phyloP scores from a whole-genome alignment of 2,888 invertebrate genomes.

The Odontomyia ornata region DNA sequence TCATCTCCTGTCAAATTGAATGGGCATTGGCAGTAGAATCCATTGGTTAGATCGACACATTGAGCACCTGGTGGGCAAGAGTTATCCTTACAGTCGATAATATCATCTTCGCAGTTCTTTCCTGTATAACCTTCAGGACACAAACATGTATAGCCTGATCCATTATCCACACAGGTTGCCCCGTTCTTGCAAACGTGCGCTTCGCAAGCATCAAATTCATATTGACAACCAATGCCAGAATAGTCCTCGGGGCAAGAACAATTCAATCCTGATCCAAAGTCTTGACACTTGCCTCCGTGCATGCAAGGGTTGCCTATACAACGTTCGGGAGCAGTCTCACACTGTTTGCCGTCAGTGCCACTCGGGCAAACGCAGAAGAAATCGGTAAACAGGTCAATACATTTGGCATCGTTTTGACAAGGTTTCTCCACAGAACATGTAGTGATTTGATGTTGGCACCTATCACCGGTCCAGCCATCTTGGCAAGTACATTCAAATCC shows the following conservation, averaged over 20 bases:
- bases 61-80: slow-evolving; percentile 94
- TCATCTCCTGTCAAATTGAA: slow-evolving; percentile 96
- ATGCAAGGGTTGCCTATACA: slow-evolving; percentile 78
- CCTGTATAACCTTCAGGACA: slow-evolving; percentile 85
- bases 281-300: slow-evolving; percentile 95
- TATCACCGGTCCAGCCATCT: slow-evolving; percentile 86
- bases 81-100: slow-evolving; percentile 90
- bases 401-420: slow-evolving; percentile 91
- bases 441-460: slow-evolving; percentile 88
- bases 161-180: slow-evolving; percentile 88
- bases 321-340: slow-evolving; percentile 95
- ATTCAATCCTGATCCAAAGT: slow-evolving; percentile 93
- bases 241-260: slow-evolving; percentile 90
- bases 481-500: slow-evolving; percentile 83
- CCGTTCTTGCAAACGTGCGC: slow-evolving; percentile 92
- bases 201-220: slow-evolving; percentile 92
- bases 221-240: slow-evolving; percentile 90
- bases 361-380: slow-evolving; percentile 77
- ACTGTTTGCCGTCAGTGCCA: slow-evolving; percentile 96
- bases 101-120: slow-evolving; percentile 89
- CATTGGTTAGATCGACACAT: slow-evolving; percentile 89
- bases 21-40: slow-evolving; percentile 95
- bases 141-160: slow-evolving; percentile 83
- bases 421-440: slow-evolving; percentile 82
- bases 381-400: slow-evolving; percentile 87